Conservation (phyloP, 1,140 invertebrate genomes). For the Megalopta genalis region DNA sequence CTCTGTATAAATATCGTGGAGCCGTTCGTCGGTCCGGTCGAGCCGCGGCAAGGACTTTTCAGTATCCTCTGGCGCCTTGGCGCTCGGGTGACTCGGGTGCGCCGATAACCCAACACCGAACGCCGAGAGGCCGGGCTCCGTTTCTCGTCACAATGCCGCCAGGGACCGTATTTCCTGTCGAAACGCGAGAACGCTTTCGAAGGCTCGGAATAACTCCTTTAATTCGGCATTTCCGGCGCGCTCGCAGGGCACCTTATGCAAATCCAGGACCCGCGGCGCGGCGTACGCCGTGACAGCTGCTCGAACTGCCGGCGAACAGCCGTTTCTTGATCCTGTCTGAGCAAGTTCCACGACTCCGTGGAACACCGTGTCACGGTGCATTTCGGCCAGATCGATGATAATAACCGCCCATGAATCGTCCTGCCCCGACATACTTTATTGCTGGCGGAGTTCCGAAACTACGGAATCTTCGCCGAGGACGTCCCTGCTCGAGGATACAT, state of each 20-base stretch:
- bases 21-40: neutral
- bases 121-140: neutral
- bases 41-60: neutral
- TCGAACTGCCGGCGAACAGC: neutral
- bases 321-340: constrained; percentile 17
- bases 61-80: neutral
- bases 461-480: neutral
- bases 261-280: neutral
- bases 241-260: neutral
- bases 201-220: constrained; percentile 17
- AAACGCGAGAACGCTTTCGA: neutral
- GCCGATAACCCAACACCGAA: neutral
- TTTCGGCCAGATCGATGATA: constrained; percentile 35
- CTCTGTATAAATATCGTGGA: neutral
- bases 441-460: neutral
- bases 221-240: constrained; percentile 11
- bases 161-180: neutral
- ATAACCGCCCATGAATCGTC: constrained; percentile 22
- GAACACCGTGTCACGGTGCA: constrained; percentile 11
- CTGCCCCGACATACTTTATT: constrained; percentile 10
- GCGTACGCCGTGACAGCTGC: neutral
- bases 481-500: neutral
- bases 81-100: neutral
- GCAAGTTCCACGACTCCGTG: constrained; percentile 1
- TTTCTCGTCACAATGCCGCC: neutral